A percentile compares a stretch with the other conserved stretches of the same genome.
Evolutionary conservation across 2,113 vertebrate genomes (phyloP).

Genomic region (Oncorhynchus clarkii): DNA sequence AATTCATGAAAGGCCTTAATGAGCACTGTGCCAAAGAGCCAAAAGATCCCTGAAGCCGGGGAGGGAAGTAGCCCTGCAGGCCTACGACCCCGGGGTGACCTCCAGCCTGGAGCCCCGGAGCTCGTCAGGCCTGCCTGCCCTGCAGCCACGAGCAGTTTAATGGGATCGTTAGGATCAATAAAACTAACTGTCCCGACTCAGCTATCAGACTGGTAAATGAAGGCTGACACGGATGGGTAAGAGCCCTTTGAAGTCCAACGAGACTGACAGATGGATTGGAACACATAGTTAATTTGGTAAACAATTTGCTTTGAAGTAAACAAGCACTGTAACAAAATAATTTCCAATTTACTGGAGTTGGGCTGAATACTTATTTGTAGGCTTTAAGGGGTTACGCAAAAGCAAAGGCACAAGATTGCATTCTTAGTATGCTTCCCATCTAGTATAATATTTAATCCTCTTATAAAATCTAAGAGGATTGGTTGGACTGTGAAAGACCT

Average conservation of each 20-base stretch:
- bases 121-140: conserved; percentile 22
- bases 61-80: not conserved
- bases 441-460: conserved; percentile 26
- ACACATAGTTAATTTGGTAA: not conserved
- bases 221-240: conserved; percentile 46
- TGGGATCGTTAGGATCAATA: conserved; percentile 67
- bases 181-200: conserved; percentile 53
- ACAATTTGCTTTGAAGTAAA: not conserved
- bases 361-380: not conserved
- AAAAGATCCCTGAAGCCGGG: not conserved
- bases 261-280: conserved; percentile 1
- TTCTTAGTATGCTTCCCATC: conserved; percentile 16
- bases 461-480: conserved; percentile 8
- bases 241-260: conserved; percentile 34
- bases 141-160: conserved; percentile 49
- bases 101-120: conserved; percentile 10
- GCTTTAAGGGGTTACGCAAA: conserved; percentile 21
- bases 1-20: not conserved
- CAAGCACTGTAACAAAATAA: not conserved
- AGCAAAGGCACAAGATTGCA: conserved; percentile 12
- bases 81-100: conserved; percentile 31
- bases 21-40: conserved; percentile 9
- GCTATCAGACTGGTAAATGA: conserved; percentile 54
- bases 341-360: not conserved
- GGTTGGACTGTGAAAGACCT: not conserved